phyloP scores from a whole-genome alignment of 2,113 vertebrate species.

The Leiothrix lutea region DNA sequence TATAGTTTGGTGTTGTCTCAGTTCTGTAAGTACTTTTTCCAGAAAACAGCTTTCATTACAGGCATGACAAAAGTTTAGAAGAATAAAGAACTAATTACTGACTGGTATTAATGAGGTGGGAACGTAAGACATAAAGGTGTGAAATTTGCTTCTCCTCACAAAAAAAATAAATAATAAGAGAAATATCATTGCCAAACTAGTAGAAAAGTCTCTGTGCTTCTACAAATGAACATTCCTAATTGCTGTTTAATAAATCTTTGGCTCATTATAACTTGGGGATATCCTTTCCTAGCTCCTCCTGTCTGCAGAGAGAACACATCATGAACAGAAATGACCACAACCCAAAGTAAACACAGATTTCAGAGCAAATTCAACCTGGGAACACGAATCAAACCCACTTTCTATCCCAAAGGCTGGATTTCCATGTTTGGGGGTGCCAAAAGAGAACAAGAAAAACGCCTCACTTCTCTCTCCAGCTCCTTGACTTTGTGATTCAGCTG shows the following conservation, averaged over 20 bases:
- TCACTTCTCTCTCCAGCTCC: constrained; percentile 89
- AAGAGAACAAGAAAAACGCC: neutral
- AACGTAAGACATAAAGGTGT: neutral
- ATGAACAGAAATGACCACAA: neutral
- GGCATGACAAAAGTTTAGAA: neutral
- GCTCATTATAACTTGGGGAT: neutral
- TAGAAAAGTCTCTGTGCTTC: neutral
- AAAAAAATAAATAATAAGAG: neutral
- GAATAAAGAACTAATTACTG: neutral
- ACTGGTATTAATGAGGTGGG: neutral
- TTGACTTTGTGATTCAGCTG: constrained; percentile 79
- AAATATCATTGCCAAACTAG: neutral
- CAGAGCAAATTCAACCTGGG: neutral
- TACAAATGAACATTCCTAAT: neutral
- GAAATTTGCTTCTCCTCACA: neutral
- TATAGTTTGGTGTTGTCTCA: neutral
- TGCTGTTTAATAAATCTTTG: neutral
- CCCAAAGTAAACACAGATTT: neutral
- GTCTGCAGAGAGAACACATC: neutral
- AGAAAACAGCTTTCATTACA: neutral
- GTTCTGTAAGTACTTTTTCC: neutral
- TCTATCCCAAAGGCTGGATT: neutral
- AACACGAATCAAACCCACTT: neutral
- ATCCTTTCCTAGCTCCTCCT: neutral
- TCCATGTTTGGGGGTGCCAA: neutral